Percentiles rank a stretch among this genome's conserved stretches.
These are phyloP conservation scores for Triplophysa bombifrons DNA, from an alignment of 2,797 vertebrate species.

Conservation along the genomic window DNA sequence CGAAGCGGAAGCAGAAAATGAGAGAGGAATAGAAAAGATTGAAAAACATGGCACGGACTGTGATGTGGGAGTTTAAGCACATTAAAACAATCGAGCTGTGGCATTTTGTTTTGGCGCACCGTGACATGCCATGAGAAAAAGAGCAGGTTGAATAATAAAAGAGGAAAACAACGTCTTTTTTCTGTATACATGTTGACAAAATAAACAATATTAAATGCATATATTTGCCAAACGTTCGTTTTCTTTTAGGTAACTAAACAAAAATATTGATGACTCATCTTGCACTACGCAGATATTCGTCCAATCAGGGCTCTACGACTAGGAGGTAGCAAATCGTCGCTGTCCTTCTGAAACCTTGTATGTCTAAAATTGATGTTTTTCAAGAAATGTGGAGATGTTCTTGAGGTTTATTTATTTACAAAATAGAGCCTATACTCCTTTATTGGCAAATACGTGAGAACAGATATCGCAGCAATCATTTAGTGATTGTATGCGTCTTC, in stretches of 20 bases:
- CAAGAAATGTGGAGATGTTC: too few species aligned
- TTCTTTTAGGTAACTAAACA: neutral
- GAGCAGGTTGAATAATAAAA: slow-evolving; percentile 10
- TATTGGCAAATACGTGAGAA: too few species aligned
- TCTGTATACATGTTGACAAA: neutral
- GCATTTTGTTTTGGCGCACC: slow-evolving; percentile 45
- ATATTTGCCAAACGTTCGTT: neutral
- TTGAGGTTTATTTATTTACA: too few species aligned
- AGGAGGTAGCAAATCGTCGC: too few species aligned
- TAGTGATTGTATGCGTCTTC: neutral
- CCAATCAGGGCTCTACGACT: too few species aligned
- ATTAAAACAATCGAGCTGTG: slow-evolving; percentile 47
- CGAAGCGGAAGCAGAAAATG: neutral
- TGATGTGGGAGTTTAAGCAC: slow-evolving; percentile 45
- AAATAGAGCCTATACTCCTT: too few species aligned
- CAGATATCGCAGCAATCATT: too few species aligned
- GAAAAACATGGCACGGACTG: slow-evolving; percentile 37
- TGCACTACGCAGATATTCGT: neutral
- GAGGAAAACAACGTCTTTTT: neutral
- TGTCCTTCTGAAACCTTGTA: too few species aligned
- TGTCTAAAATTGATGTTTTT: too few species aligned
- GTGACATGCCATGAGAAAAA: slow-evolving; percentile 22
- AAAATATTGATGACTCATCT: neutral
- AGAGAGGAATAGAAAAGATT: slow-evolving; percentile 26
- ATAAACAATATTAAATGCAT: too few species aligned